Percentiles rank a stretch among this genome's conserved stretches.
Evolutionary conservation across 2,888 invertebrate genomes (phyloP).

Genomic region (Odontothrips loti): DNA sequence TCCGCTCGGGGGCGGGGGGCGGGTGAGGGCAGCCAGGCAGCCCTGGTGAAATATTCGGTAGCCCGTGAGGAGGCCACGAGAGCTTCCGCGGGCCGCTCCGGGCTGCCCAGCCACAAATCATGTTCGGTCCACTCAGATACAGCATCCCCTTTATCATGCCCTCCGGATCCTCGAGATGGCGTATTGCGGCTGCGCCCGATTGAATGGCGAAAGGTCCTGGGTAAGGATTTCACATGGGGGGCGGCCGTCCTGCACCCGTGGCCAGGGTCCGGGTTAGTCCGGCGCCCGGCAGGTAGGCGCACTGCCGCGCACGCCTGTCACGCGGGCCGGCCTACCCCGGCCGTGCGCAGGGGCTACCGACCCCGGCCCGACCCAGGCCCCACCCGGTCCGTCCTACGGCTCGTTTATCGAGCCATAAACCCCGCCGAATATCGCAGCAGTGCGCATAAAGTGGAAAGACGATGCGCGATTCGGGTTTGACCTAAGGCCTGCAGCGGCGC

Average conservation of each 20-base stretch:
- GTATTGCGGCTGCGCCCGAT: not conserved
- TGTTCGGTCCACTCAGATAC: conserved; percentile 9
- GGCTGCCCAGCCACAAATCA: not conserved
- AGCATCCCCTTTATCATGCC: conserved; percentile 11
- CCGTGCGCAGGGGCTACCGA: not conserved
- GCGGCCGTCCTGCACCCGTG: too few relatives aligned
- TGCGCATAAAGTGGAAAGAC: not conserved
- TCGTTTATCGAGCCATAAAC: conserved; percentile 6
- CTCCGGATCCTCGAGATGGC: not conserved
- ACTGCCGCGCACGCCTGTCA: not conserved
- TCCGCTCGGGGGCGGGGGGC: not conserved
- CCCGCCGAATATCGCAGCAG: not conserved
- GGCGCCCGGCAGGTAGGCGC: not conserved
- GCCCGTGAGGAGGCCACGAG: not conserved
- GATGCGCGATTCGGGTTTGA: not conserved
- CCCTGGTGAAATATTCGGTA: not conserved
- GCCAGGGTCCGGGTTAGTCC: not conserved
- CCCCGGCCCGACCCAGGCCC: not conserved
- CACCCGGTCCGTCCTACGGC: not conserved
- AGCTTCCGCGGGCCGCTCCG: not conserved
- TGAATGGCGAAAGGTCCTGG: not conserved
- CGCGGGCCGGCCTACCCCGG: too few relatives aligned
- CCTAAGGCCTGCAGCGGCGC: not conserved
- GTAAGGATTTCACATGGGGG: too few relatives aligned
- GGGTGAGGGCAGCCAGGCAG: not conserved